These are phyloP conservation scores for Cephus pulcher DNA, from an alignment of 2,888 invertebrate species.

Conservation along the genomic window DNA sequence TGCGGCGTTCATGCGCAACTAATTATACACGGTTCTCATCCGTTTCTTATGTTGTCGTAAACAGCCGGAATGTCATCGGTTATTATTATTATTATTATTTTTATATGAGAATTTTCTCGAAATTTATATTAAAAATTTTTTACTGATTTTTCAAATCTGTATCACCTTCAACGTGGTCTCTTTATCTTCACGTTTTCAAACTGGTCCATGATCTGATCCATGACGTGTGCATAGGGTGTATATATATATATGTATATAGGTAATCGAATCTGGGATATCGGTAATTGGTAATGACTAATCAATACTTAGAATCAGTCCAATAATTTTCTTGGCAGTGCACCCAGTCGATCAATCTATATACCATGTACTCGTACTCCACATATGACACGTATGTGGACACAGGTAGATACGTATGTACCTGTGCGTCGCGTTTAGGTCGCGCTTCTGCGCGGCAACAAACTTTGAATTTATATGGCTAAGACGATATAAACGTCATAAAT, in stretches of 20 bases:
- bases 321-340: not conserved
- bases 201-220: not conserved
- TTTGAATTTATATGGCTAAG: conserved; percentile 59
- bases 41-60: not conserved
- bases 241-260: not conserved
- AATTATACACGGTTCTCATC: not conserved
- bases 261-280: not conserved
- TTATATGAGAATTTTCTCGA: no score
- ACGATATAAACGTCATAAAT: conserved; percentile 58
- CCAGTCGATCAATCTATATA: not conserved
- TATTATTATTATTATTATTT: no score
- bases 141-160: not conserved
- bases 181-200: not conserved
- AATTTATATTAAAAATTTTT: no score
- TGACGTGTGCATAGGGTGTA: not conserved
- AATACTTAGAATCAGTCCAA: not conserved
- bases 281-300: not conserved
- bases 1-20: not conserved
- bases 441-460: conserved; percentile 42
- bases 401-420: not conserved
- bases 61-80: not conserved
- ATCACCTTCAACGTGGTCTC: no score
- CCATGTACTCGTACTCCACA: not conserved
- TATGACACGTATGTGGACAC: not conserved
- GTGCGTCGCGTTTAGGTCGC: not conserved